A percentile compares a stretch with the other conserved stretches of the same genome.
These are phyloP conservation scores for Palythoa caribaeorum DNA, from an alignment of 92 coral and sea anemone genomes.

Conservation along the genomic window DNA sequence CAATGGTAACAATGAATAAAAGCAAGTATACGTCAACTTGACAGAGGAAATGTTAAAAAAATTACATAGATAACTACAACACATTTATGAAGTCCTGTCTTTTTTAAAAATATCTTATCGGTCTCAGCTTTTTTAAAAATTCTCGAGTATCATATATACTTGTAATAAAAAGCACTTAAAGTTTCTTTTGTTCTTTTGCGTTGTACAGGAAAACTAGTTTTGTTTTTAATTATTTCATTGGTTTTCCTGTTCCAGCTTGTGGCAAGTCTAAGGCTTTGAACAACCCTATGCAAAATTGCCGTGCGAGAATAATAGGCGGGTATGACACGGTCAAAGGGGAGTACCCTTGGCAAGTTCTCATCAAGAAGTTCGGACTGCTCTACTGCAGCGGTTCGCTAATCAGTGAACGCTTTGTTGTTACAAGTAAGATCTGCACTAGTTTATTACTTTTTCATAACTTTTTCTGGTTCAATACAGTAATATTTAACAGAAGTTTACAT, in stretches of 20 bases:
- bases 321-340: slow-evolving; percentile 84
- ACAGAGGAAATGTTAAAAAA: too few relatives aligned
- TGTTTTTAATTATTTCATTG: not conserved
- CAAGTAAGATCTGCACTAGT: slow-evolving; percentile 63
- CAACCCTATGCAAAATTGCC: slow-evolving; percentile 71
- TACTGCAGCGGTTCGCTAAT: slow-evolving; percentile 90
- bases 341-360: slow-evolving; percentile 95
- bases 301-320: slow-evolving; percentile 92
- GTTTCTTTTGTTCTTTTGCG: not conserved
- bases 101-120: too few relatives aligned
- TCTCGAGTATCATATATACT: too few relatives aligned
- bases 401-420: slow-evolving; percentile 89
- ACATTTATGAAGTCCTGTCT: too few relatives aligned
- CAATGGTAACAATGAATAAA: too few relatives aligned
- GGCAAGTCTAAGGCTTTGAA: slow-evolving; percentile 82
- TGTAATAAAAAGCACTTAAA: too few relatives aligned
- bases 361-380: slow-evolving; percentile 67
- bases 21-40: too few relatives aligned
- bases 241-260: slow-evolving; percentile 64
- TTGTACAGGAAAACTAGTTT: not conserved
- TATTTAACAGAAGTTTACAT: too few relatives aligned
- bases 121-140: too few relatives aligned
- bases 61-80: too few relatives aligned
- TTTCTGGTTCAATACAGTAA: too few relatives aligned
- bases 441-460: too few relatives aligned